A percentile compares a stretch with the other conserved stretches of the same genome.
Evolutionary conservation across 2,888 invertebrate species (phyloP).

Genomic region (Acronicta aceris): DNA sequence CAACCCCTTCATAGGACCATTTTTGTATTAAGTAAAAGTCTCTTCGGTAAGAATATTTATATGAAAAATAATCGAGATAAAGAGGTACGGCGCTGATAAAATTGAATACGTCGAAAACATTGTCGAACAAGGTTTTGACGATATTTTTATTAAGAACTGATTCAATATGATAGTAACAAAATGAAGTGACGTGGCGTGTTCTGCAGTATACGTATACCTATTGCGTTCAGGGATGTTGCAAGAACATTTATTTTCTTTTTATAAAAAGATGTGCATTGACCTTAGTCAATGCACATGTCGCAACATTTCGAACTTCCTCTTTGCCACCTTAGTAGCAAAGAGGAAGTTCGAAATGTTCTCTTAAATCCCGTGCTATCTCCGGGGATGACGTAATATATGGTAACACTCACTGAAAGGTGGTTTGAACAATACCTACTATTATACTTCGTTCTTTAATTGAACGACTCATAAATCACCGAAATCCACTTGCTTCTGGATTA

Average conservation of each 20-base stretch:
- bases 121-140: conserved; percentile 3
- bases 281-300: too few relatives aligned
- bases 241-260: too few relatives aligned
- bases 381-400: conserved; percentile 39
- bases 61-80: conserved; percentile 27
- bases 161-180: conserved; percentile 17
- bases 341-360: conserved; percentile 23
- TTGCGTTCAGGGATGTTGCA: conserved; percentile 1
- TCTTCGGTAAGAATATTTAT: conserved; percentile 21
- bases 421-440: conserved; percentile 35
- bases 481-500: too few relatives aligned
- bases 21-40: conserved; percentile 26
- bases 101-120: conserved; percentile 30
- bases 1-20: conserved; percentile 27
- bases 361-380: conserved; percentile 36
- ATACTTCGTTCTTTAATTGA: conserved; percentile 28
- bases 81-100: conserved; percentile 6
- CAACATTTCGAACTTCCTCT: too few relatives aligned
- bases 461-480: too few relatives aligned
- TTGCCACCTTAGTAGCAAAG: too few relatives aligned
- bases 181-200: not conserved
- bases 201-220: not conserved
- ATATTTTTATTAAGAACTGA: conserved; percentile 4
- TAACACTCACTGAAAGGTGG: conserved; percentile 29
- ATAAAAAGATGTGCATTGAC: too few relatives aligned